Evolutionary conservation across 2,888 invertebrate genomes (phyloP).

Genomic region (Corbicula japonica): DNA sequence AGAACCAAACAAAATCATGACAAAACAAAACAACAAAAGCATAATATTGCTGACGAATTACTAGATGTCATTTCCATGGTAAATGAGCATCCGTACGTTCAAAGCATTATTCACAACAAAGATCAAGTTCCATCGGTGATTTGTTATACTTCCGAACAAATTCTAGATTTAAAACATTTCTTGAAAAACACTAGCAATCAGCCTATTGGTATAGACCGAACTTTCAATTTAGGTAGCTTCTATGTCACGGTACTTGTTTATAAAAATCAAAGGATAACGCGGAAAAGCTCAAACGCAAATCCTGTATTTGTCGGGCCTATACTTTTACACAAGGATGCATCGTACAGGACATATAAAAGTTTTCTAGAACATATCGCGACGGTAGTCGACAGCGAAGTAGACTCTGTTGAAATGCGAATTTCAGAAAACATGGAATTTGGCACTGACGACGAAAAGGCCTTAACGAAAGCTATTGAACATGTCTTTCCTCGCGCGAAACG

Average conservation of each 20-base stretch:
- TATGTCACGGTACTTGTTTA: constrained; percentile 44
- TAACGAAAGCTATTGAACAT: too few species aligned
- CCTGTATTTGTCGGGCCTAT: constrained; percentile 49
- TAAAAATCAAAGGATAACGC: constrained; percentile 38
- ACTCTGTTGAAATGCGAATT: too few species aligned
- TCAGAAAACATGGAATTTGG: too few species aligned
- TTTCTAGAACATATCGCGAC: too few species aligned
- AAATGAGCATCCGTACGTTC: constrained; percentile 34
- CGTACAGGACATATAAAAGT: too few species aligned
- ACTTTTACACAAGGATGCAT: too few species aligned
- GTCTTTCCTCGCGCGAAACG: too few species aligned
- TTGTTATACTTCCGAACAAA: constrained; percentile 43
- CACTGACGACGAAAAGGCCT: too few species aligned
- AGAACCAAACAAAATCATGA: background rate
- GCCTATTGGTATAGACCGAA: constrained; percentile 39
- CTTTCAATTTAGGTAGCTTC: constrained; percentile 49
- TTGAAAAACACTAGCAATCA: constrained; percentile 1
- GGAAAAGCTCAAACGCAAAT: constrained; percentile 28
- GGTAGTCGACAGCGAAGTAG: too few species aligned
- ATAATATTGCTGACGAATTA: constrained; percentile 43
- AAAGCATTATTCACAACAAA: constrained; percentile 45
- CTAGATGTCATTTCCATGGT: constrained; percentile 39
- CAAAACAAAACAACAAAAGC: background rate
- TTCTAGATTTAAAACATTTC: constrained; percentile 36
- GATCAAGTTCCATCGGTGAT: constrained; percentile 38